Conservation (phyloP, 1,140 invertebrate genomes). For the Drosophila guanche region DNA sequence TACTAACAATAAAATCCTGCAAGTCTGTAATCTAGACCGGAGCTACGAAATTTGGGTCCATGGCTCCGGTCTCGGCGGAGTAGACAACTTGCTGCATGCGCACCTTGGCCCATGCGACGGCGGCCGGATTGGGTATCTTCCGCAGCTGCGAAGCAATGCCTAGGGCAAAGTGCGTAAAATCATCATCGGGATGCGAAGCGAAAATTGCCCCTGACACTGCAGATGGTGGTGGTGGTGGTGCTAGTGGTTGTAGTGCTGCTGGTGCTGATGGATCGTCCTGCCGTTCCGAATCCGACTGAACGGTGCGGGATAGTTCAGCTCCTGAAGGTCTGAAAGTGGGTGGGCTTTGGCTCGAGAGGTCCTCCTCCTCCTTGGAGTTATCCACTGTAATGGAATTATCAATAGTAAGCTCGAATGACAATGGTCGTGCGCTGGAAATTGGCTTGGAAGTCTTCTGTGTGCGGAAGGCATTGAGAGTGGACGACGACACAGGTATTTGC, state of each 20-base stretch:
- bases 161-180: constrained; percentile 62
- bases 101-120: constrained; percentile 64
- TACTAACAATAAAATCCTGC: too few relatives aligned
- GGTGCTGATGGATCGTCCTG: constrained; percentile 1
- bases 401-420: too few relatives aligned
- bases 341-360: too few relatives aligned
- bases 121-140: constrained; percentile 58
- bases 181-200: constrained; percentile 44
- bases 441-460: too few relatives aligned
- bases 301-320: too few relatives aligned
- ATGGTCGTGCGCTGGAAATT: too few relatives aligned
- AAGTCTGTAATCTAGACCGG: background rate
- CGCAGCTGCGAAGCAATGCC: constrained; percentile 70
- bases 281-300: background rate
- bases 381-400: too few relatives aligned
- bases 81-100: constrained; percentile 78
- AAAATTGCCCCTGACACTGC: background rate
- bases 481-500: too few relatives aligned
- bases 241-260: background rate
- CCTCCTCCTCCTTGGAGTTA: too few relatives aligned
- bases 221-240: background rate
- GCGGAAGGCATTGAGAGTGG: too few relatives aligned
- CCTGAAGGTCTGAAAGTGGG: too few relatives aligned
- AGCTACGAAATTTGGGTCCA: constrained; percentile 20
- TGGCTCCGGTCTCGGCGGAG: constrained; percentile 70